Percentiles rank a stretch among this genome's conserved stretches.
Conservation (phyloP, 2,113 vertebrate genomes). For the Phaethornis superciliosus region DNA sequence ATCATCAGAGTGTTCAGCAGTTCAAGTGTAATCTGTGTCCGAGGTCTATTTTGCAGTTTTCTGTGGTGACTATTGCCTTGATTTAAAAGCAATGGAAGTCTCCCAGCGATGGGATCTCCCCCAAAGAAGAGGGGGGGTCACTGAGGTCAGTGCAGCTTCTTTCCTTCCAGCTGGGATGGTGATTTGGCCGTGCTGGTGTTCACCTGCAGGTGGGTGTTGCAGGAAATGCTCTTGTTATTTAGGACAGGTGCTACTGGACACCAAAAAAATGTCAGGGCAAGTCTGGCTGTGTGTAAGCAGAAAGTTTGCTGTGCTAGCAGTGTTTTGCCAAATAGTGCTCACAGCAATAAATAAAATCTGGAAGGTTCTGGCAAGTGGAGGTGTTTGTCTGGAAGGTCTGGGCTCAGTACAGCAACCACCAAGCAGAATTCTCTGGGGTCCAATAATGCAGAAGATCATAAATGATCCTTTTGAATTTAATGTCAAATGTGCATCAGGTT, state of each 20-base stretch:
- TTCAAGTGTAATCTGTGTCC: too few relatives aligned
- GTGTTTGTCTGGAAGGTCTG: neutral
- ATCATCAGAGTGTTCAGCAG: too few relatives aligned
- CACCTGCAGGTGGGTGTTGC: neutral
- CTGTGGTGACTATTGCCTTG: too few relatives aligned
- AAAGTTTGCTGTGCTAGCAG: neutral
- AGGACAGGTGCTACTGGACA: neutral
- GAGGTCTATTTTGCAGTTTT: too few relatives aligned
- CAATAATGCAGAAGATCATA: neutral
- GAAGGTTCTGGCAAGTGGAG: neutral
- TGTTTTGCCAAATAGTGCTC: neutral
- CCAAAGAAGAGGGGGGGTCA: too few relatives aligned
- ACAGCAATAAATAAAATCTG: neutral
- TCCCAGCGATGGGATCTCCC: too few relatives aligned
- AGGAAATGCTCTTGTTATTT: neutral
- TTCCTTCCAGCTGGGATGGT: too few relatives aligned
- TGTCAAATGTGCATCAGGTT: neutral
- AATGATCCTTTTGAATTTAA: neutral
- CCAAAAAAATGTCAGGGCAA: too few relatives aligned
- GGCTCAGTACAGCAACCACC: neutral
- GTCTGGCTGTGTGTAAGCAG: neutral
- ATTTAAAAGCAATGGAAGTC: too few relatives aligned
- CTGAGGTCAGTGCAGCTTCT: too few relatives aligned
- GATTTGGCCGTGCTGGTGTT: rapidly evolving
- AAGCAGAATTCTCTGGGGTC: neutral